These are phyloP conservation scores for Sphenodon punctatus DNA, from an alignment of 2,797 vertebrate genomes.

Conservation along the genomic window DNA sequence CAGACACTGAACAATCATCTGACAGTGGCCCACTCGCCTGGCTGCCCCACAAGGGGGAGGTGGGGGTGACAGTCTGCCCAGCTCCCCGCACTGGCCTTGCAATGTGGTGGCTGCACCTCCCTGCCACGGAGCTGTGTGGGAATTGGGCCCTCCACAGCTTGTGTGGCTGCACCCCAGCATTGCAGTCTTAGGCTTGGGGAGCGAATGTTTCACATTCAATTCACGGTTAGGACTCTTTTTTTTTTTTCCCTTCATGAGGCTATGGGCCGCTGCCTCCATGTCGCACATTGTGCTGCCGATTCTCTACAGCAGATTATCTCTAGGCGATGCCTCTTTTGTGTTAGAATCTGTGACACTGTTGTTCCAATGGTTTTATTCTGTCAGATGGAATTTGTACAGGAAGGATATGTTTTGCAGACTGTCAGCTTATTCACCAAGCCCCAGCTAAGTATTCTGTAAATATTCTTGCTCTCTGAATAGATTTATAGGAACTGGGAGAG, in stretches of 20 bases:
- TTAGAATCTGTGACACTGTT: neutral
- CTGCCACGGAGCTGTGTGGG: too few relatives aligned
- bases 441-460: neutral
- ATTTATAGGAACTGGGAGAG: neutral
- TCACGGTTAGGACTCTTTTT: neutral
- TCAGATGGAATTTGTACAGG: neutral
- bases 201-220: neutral
- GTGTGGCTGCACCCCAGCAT: too few relatives aligned
- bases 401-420: neutral
- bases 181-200: too few relatives aligned
- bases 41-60: too few relatives aligned
- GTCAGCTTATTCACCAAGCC: neutral
- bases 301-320: neutral
- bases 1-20: too few relatives aligned
- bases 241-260: neutral
- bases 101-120: too few relatives aligned
- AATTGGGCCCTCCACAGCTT: too few relatives aligned
- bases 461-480: neutral
- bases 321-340: neutral
- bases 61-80: too few relatives aligned
- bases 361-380: neutral
- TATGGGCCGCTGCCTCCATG: neutral
- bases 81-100: too few relatives aligned
- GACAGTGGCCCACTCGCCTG: too few relatives aligned
- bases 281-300: neutral